Evolutionary conservation across 1,140 invertebrate species (phyloP), one percentile per base, ranked within the genome.

Genomic region (Ceratina calcarata): DNA sequence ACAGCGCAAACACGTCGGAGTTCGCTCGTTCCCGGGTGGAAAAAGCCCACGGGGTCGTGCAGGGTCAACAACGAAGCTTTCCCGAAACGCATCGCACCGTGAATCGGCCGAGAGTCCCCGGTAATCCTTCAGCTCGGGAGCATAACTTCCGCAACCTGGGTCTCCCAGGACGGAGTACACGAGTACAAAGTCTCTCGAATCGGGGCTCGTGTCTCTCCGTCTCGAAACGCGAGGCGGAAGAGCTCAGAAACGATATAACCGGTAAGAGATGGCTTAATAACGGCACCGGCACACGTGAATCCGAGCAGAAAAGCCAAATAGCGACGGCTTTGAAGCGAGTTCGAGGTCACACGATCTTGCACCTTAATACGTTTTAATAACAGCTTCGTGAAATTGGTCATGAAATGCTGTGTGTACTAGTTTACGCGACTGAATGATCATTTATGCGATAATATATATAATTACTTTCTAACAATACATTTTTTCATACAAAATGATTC

Each of bases 251-350:
- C 70, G 76, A 64, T 91, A 89, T 89, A 91, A 91, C 89, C 86
- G 81, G 84, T 91, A 91, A 91, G 89, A 89, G 90, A 92, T 91
- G 89, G 90, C 87, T 91, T 91, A 91, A 92, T 92, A 91, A 92
- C 90, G 83, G 79, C 82, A 86, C 80, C 78, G 78, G 70, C 84
- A 80, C 86, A 72, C 76, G 78, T 49, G 49, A 51, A 58, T 67
- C 55, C 27, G 10, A 20, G 51, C 22, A 3, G 10, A 45, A 18
- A 37, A 10, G 16, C 4, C 12, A 13, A n/a, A 22, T 37, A 73
- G 71, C 45, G 60, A 73, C 45, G 51, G 51, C 16, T 10, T 49
- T 22, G 51, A 69, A 22, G 32, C 22, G 18, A 6, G 1, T 55
- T 58, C 10, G 20, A 51, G 3, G 37, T 22, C 24, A 15, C 18